phyloP scores from a whole-genome alignment of 2,888 invertebrate genomes.

The Marronus borbonicus region DNA sequence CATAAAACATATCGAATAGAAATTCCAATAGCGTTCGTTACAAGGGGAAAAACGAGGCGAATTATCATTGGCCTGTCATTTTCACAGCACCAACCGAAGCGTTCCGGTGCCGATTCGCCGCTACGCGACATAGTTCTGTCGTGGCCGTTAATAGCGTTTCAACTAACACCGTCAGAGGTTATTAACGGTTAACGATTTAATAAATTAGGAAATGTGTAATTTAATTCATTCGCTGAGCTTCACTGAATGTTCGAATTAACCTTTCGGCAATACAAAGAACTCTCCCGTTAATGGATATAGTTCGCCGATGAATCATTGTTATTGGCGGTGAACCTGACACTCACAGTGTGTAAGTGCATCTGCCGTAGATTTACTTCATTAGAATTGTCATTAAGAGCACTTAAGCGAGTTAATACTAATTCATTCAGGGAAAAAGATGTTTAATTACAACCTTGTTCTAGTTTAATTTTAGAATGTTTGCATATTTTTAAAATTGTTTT shows the following conservation, averaged over 20 bases:
- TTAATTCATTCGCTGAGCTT: slow-evolving; percentile 11
- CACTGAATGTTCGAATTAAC: slow-evolving; percentile 10
- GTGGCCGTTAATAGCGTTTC: slow-evolving; percentile 5
- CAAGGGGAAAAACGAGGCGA: not conserved
- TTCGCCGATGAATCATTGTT: not conserved
- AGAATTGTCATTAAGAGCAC: no score
- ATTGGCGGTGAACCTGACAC: not conserved
- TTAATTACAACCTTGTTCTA: no score
- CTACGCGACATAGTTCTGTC: not conserved
- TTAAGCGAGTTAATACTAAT: no score
- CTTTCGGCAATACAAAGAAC: not conserved
- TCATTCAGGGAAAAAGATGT: no score
- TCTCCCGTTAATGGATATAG: not conserved
- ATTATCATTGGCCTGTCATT: slow-evolving; percentile 8
- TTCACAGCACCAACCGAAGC: not conserved
- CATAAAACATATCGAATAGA: slow-evolving; percentile 3
- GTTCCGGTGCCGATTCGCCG: not conserved
- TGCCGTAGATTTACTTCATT: no score
- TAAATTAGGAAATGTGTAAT: slow-evolving; percentile 25
- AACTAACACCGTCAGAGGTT: not conserved
- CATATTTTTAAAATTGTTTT: no score
- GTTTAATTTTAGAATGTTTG: no score
- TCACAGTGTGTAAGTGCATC: no score
- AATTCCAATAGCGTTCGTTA: slow-evolving; percentile 11
- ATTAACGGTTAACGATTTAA: slow-evolving; percentile 21